Evolutionary conservation across 2,113 vertebrate genomes (phyloP).

Genomic region (Leptodactylus fuscus): DNA sequence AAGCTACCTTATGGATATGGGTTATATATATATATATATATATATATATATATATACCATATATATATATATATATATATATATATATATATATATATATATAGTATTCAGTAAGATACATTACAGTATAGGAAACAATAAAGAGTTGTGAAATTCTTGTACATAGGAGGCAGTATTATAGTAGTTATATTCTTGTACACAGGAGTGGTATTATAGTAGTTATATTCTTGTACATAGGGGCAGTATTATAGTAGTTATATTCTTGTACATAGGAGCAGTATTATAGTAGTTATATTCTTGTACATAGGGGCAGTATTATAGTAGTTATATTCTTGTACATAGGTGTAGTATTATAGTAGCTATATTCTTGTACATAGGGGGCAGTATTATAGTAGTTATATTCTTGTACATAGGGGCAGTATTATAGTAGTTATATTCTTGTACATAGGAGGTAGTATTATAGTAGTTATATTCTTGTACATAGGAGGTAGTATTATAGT

Average conservation of each 20-base stretch:
- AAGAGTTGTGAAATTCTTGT: too few relatives aligned
- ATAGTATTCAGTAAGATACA: too few relatives aligned
- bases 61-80: too few relatives aligned
- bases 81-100: too few relatives aligned
- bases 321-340: constrained; percentile 11
- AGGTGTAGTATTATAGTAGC: not conserved
- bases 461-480: constrained; percentile 11
- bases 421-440: constrained; percentile 19
- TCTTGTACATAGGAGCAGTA: not conserved
- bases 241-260: constrained; percentile 16
- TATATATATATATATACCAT: too few relatives aligned
- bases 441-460: constrained; percentile 4
- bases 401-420: not conserved
- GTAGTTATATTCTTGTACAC: constrained; percentile 16
- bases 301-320: constrained; percentile 5
- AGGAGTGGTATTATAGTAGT: not conserved
- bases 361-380: not conserved
- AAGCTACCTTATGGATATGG: not conserved
- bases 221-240: not conserved
- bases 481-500: not conserved
- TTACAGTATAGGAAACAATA: not conserved
- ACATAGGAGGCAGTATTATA: not conserved
- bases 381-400: constrained; percentile 14
- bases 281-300: constrained; percentile 18
- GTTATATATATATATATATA: not conserved